Conservation (phyloP, 2,113 vertebrate species). For the Trogon surrucura region DNA sequence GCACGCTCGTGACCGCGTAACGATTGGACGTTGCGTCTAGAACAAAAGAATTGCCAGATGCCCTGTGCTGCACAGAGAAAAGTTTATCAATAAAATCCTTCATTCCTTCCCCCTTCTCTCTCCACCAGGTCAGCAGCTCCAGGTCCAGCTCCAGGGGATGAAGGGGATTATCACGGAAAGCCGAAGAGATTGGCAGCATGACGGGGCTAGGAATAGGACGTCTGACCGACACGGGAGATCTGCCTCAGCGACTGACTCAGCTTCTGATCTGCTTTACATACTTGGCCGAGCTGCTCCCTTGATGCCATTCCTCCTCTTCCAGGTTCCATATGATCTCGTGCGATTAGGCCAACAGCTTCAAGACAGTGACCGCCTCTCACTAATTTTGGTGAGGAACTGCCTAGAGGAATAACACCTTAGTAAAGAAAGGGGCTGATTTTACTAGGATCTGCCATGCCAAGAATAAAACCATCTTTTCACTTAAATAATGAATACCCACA, state of each 20-base stretch:
- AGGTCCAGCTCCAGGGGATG: not conserved
- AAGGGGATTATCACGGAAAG: slow-evolving; percentile 33
- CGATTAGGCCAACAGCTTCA: not conserved
- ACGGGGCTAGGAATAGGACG: not conserved
- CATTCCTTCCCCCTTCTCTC: not conserved
- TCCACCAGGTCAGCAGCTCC: not conserved
- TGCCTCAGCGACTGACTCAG: not conserved
- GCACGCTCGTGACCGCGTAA: rapidly evolving
- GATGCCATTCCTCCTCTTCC: not conserved
- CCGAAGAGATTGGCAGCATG: rapidly evolving
- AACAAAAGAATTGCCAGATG: not conserved
- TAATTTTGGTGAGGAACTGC: not conserved
- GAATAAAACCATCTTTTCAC: slow-evolving; percentile 21
- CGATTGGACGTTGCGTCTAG: not conserved
- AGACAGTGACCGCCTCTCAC: not conserved
- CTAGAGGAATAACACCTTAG: not conserved
- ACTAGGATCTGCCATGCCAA: not conserved
- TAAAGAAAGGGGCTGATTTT: not conserved
- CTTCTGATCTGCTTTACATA: not conserved
- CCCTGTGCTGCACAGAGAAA: not conserved
- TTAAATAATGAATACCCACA: slow-evolving; percentile 27
- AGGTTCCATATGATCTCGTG: not conserved
- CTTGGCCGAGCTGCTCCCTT: not conserved
- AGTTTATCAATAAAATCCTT: not conserved
- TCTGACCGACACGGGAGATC: not conserved